phyloP scores from a whole-genome alignment of 2,888 invertebrate genomes.

The Subacronicta megacephala region DNA sequence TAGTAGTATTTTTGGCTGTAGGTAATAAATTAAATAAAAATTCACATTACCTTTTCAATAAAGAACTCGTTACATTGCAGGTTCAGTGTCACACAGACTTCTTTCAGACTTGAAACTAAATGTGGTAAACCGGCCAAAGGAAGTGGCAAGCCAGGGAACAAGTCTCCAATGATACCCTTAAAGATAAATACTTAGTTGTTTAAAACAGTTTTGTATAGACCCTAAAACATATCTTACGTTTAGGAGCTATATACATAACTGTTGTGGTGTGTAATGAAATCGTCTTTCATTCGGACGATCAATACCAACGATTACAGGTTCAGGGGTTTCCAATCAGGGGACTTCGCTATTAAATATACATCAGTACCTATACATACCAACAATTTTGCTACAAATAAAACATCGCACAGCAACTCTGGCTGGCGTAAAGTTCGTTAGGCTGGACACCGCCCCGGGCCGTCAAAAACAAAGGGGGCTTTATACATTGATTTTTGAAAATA shows the following conservation, averaged over 20 bases:
- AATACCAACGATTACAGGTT: no score
- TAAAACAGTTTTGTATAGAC: no score
- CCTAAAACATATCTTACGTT: no score
- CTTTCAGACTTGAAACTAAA: conserved; percentile 80
- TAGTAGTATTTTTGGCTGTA: no score
- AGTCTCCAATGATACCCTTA: conserved; percentile 96
- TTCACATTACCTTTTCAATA: conserved; percentile 91
- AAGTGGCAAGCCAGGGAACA: conserved; percentile 96
- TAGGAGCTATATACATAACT: no score
- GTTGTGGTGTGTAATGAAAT: background rate
- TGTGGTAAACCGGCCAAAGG: conserved; percentile 94
- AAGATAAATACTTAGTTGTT: background rate
- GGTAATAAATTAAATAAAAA: background rate
- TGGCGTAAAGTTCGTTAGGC: conserved; percentile 17
- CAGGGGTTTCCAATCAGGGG: background rate
- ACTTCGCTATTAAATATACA: background rate
- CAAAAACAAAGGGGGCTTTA: conserved; percentile 18
- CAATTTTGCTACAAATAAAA: conserved; percentile 19
- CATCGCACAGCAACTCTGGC: conserved; percentile 11
- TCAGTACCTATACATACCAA: background rate
- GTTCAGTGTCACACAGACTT: conserved; percentile 92
- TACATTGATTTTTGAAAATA: conserved; percentile 44
- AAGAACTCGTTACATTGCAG: conserved; percentile 96
- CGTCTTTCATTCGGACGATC: no score
- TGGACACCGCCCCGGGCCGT: conserved; percentile 26